Evolutionary conservation across 2,888 invertebrate genomes (phyloP).

Genomic region (Pogonocherus hispidulus): DNA sequence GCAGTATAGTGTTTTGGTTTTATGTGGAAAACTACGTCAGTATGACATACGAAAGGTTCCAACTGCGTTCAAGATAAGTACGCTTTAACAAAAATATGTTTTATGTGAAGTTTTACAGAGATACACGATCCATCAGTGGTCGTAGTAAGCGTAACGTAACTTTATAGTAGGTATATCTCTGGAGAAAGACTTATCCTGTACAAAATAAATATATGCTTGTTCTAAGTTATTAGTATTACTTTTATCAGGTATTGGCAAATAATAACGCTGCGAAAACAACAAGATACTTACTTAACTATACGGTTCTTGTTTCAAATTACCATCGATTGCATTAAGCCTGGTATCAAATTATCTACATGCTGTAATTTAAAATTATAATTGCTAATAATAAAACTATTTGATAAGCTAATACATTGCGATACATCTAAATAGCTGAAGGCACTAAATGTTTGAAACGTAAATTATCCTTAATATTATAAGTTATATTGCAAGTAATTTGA

Average conservation of each 20-base stretch:
- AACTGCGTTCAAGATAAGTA: too few species aligned
- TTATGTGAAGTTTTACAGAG: too few species aligned
- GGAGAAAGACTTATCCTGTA: too few species aligned
- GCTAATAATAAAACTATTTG: constrained; percentile 47
- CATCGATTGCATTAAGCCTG: constrained; percentile 42
- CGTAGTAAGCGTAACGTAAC: too few species aligned
- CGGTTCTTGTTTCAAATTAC: constrained; percentile 33
- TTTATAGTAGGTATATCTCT: too few species aligned
- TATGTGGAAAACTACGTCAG: too few species aligned
- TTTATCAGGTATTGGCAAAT: neutral
- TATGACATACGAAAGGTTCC: too few species aligned
- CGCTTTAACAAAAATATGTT: too few species aligned
- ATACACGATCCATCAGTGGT: too few species aligned
- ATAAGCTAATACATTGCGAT: constrained; percentile 45
- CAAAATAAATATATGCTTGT: too few species aligned
- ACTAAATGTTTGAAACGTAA: neutral
- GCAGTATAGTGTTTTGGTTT: too few species aligned
- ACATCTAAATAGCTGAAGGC: constrained; percentile 10
- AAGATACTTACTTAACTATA: neutral
- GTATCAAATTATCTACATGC: constrained; percentile 47
- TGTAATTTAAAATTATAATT: constrained; percentile 54
- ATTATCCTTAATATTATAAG: constrained; percentile 9
- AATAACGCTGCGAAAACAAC: neutral
- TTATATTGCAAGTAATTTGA: neutral
- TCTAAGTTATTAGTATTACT: too few species aligned